A percentile compares a stretch with the other conserved stretches of the same genome.
Evolutionary conservation across 2,888 invertebrate genomes (phyloP).

Genomic region (Pegoplata infirma): DNA sequence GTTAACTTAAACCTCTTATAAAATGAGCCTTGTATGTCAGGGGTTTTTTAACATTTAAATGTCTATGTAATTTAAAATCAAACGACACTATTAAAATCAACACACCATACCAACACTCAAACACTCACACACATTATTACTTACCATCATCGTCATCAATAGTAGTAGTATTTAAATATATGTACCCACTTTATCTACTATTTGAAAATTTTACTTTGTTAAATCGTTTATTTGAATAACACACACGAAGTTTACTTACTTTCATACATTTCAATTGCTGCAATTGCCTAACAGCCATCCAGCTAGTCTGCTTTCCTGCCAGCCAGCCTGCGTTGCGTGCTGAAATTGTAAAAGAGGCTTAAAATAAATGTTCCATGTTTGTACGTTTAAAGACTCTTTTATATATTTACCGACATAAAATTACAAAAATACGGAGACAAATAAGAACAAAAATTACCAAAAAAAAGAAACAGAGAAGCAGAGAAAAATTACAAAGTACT

Average conservation of each 20-base stretch:
- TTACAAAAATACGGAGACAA: too few relatives aligned
- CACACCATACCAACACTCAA: too few relatives aligned
- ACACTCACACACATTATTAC: too few relatives aligned
- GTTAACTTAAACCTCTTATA: slow-evolving; percentile 17
- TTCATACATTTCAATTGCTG: slow-evolving; percentile 22
- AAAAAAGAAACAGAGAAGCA: too few relatives aligned
- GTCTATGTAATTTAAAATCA: slow-evolving; percentile 15
- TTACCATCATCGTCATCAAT: background rate
- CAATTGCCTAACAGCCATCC: slow-evolving; percentile 1
- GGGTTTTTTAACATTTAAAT: slow-evolving; percentile 6
- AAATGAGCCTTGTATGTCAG: background rate
- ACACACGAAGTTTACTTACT: slow-evolving; percentile 14
- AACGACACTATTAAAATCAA: too few relatives aligned
- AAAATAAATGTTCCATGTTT: too few relatives aligned
- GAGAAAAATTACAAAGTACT: slow-evolving; percentile 21
- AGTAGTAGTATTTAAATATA: slow-evolving; percentile 1
- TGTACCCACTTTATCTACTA: background rate
- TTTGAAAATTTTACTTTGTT: slow-evolving; percentile 14
- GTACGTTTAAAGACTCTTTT: too few relatives aligned
- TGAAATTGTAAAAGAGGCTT: too few relatives aligned
- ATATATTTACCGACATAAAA: too few relatives aligned
- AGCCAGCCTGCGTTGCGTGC: too few relatives aligned
- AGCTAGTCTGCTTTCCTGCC: too few relatives aligned
- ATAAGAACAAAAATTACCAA: too few relatives aligned
- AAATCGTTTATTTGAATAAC: slow-evolving; percentile 33